Evolutionary conservation across 2,888 invertebrate species (phyloP).

Genomic region (Auanema freiburgensis): DNA sequence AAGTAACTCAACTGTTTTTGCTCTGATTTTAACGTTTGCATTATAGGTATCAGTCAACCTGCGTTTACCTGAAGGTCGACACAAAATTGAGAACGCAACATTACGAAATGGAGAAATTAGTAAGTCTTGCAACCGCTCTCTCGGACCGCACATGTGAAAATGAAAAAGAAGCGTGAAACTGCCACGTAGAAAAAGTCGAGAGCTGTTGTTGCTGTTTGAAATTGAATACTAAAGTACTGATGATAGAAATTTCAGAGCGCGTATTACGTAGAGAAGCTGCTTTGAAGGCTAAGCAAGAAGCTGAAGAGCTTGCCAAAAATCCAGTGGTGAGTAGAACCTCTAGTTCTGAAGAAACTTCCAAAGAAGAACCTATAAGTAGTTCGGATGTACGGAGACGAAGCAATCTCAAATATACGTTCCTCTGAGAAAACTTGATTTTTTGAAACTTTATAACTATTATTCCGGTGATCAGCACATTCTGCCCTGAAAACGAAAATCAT

Average conservation of each 20-base stretch:
- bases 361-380: background rate
- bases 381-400: too few species aligned
- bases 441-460: background rate
- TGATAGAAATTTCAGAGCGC: constrained; percentile 39
- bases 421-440: background rate
- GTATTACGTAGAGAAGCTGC: constrained; percentile 53
- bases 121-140: constrained; percentile 30
- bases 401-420: too few species aligned
- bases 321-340: constrained; percentile 21
- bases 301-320: constrained; percentile 40
- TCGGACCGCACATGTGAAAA: background rate
- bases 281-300: constrained; percentile 39
- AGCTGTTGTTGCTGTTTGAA: background rate
- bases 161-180: too few species aligned
- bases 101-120: constrained; percentile 62
- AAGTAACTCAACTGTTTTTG: constrained; percentile 31
- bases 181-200: too few species aligned
- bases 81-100: constrained; percentile 60
- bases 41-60: constrained; percentile 56
- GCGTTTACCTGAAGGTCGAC: constrained; percentile 60
- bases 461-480: too few species aligned
- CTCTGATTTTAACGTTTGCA: background rate
- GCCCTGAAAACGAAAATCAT: too few species aligned
- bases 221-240: too few species aligned
- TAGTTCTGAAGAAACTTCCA: background rate